phyloP scores from a whole-genome alignment of 2,888 invertebrate genomes.

The Fragum sueziense region DNA sequence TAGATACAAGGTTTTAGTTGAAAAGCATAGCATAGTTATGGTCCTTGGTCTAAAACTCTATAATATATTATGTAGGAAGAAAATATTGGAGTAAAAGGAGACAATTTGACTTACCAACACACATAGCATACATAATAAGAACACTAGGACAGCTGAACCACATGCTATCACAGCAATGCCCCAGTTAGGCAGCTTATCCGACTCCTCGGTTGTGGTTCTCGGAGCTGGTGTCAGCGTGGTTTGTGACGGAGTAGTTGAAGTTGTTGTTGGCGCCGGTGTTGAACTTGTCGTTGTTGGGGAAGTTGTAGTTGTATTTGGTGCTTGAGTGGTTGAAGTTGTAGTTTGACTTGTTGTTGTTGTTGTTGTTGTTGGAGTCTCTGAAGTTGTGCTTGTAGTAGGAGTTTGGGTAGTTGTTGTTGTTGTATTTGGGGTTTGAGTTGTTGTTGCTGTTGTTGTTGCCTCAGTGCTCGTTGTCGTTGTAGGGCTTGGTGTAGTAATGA shows the following conservation, averaged over 20 bases:
- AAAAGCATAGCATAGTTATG: too few relatives aligned
- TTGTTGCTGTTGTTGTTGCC: neutral
- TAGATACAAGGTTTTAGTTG: too few relatives aligned
- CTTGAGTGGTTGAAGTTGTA: neutral
- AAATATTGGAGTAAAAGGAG: too few relatives aligned
- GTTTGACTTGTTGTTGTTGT: neutral
- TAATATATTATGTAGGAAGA: too few relatives aligned
- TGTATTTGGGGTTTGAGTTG: neutral
- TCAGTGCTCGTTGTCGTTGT: neutral
- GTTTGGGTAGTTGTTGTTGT: neutral
- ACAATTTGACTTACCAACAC: constrained; percentile 67
- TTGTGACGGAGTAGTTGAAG: constrained; percentile 29
- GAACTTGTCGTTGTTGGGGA: constrained; percentile 11
- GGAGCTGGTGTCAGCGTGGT: constrained; percentile 26
- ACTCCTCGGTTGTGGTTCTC: constrained; percentile 25
- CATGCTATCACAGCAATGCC: constrained; percentile 75
- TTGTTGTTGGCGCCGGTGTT: constrained; percentile 13
- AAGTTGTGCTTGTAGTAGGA: neutral
- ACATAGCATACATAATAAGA: constrained; percentile 67
- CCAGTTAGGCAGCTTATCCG: constrained; percentile 64
- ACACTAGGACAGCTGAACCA: constrained; percentile 67
- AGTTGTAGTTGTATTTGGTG: neutral
- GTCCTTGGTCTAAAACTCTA: too few relatives aligned
- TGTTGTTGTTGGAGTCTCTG: neutral
- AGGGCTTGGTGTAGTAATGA: neutral